Percentiles rank a stretch among this genome's conserved stretches.
Evolutionary conservation across 2,797 vertebrate genomes (phyloP).

Genomic region (Protonibea diacanthus): DNA sequence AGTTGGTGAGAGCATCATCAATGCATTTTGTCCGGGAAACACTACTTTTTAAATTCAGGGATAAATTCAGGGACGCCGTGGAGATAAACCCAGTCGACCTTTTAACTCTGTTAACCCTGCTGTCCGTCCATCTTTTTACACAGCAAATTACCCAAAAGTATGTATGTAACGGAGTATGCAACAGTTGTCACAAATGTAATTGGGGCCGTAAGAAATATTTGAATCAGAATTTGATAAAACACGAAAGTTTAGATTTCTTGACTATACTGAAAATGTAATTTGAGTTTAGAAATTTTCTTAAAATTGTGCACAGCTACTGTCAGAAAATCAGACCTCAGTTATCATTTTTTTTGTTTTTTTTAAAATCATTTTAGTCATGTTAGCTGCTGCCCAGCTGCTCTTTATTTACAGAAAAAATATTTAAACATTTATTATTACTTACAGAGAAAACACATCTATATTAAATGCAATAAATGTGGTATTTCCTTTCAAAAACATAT

Average conservation of each 20-base stretch:
- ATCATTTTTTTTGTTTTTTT: neutral
- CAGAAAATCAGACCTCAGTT: neutral
- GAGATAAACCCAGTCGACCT: slow-evolving; percentile 20
- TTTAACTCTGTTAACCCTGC: neutral
- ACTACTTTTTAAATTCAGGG: slow-evolving; percentile 5
- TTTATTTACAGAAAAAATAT: slow-evolving; percentile 1
- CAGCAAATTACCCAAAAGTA: no score
- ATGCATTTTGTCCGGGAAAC: slow-evolving; percentile 25
- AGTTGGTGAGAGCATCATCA: neutral
- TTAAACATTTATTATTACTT: neutral
- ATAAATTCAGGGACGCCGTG: neutral
- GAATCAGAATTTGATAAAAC: neutral
- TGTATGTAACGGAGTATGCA: neutral
- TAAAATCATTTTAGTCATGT: neutral
- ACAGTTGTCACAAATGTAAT: neutral
- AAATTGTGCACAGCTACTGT: neutral
- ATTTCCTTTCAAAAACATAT: slow-evolving; percentile 6
- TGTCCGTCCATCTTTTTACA: neutral
- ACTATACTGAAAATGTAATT: neutral
- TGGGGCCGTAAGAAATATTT: neutral
- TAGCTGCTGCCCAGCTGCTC: neutral
- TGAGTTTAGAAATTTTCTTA: neutral
- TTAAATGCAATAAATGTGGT: neutral
- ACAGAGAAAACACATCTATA: neutral
- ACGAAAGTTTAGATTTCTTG: neutral